These are phyloP conservation scores for Cryptophagus acutangulus DNA, from an alignment of 2,888 invertebrate genomes.

Conservation along the genomic window DNA sequence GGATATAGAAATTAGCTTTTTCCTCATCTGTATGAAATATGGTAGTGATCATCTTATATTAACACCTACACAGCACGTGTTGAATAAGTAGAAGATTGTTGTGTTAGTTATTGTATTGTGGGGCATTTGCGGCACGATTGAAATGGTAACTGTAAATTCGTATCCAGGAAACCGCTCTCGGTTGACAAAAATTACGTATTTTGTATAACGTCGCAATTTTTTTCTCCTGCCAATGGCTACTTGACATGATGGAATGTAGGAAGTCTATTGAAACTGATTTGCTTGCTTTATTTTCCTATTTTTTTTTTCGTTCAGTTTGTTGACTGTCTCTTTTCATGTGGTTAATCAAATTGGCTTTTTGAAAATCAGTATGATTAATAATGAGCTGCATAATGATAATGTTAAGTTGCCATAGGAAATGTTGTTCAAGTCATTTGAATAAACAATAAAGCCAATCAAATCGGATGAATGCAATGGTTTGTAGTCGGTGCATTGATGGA, in stretches of 20 bases:
- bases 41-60: background rate
- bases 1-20: too few relatives aligned
- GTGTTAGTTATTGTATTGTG: slow-evolving; percentile 25
- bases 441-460: too few relatives aligned
- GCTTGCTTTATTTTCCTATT: slow-evolving; percentile 9
- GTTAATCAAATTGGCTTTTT: too few relatives aligned
- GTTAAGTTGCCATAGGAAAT: too few relatives aligned
- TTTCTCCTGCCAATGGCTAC: slow-evolving; percentile 26
- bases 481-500: too few relatives aligned
- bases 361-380: too few relatives aligned
- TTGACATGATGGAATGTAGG: slow-evolving; percentile 41
- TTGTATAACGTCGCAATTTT: slow-evolving; percentile 23
- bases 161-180: slow-evolving; percentile 25
- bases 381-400: too few relatives aligned
- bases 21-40: background rate
- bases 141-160: slow-evolving; percentile 30
- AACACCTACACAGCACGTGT: slow-evolving; percentile 6
- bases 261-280: slow-evolving; percentile 23
- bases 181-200: slow-evolving; percentile 38
- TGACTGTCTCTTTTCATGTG: too few relatives aligned
- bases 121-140: slow-evolving; percentile 35
- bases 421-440: too few relatives aligned
- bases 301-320: too few relatives aligned
- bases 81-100: background rate
- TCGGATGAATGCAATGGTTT: too few relatives aligned